Percentiles rank a stretch among this genome's conserved stretches.
Evolutionary conservation across 2,888 invertebrate species (phyloP).

Genomic region (Acrocyrtus sp.): DNA sequence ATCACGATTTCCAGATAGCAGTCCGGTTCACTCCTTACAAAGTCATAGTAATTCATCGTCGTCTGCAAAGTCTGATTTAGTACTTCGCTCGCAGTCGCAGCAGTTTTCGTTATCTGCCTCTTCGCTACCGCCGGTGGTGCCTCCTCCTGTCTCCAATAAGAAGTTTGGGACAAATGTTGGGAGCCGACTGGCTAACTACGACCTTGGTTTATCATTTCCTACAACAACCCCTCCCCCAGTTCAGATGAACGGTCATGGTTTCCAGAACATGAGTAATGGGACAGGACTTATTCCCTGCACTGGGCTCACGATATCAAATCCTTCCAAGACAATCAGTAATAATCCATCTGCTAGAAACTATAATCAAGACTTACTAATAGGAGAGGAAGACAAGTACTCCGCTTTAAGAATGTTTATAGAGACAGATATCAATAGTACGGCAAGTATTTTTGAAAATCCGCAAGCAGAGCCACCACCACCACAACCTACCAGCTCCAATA

Average conservation of each 20-base stretch:
- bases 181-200: conserved; percentile 68
- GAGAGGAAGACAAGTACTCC: conserved; percentile 68
- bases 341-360: conserved; percentile 1
- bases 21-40: conserved; percentile 50
- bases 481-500: too few species aligned
- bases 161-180: conserved; percentile 64
- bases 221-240: background rate
- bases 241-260: conserved; percentile 24
- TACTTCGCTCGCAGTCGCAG: conserved; percentile 14
- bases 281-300: conserved; percentile 4
- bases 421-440: conserved; percentile 21
- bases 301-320: too few species aligned
- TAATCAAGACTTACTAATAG: conserved; percentile 53
- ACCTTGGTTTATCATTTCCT: conserved; percentile 65
- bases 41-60: too few species aligned
- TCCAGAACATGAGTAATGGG: conserved; percentile 3
- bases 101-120: too few species aligned
- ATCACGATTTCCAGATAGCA: conserved; percentile 27
- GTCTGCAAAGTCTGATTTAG: conserved; percentile 34
- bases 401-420: conserved; percentile 67
- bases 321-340: conserved; percentile 32
- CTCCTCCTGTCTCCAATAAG: conserved; percentile 9
- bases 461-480: background rate
- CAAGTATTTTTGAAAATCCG: conserved; percentile 38
- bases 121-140: conserved; percentile 7